Base-by-base conservation (phyloP, 2,888 invertebrate species). In the Tipula vernalis region DNA sequence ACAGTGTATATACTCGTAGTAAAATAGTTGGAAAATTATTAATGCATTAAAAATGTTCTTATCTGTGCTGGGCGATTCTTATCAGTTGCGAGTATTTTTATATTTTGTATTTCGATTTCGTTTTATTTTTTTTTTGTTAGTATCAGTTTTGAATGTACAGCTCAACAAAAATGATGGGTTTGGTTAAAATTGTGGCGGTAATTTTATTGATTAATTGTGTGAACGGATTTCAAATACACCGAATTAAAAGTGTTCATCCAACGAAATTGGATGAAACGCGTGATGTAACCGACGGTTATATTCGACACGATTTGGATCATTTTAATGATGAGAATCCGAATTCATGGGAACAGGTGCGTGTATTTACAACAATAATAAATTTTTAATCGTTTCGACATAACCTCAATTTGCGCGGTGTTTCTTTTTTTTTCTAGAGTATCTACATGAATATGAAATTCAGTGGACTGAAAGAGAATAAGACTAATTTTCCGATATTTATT, bases 401-500 rank as follows among this genome's bases (percentile, higher is more conserved):
- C 71, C 71, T 71, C 71, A 71, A 71, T 28, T 10, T 71, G 3
- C n/a, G n/a, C n/a, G n/a, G n/a, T n/a, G n/a, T n/a, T n/a, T n/a
- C n/a, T n/a, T n/a, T n/a, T n/a, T n/a, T 51, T 51, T 51, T 51
- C 15, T 71, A 71, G 71, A 71, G 71, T 28, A 71, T 18, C 71
- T 71, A 71, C 71, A 71, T 71, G 71, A 71, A 71, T 8, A 71
- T 71, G 71, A 28, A 12, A 28, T 71, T 12, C 28, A 71, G 71
- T 10, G 71, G 71, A 0, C 71, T 71, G 0, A 28, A 28, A 71
- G 71, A 71, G 28, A 71, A 71, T 3, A 71, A 71, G 10, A 71
- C 71, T 3, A 71, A 71, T 71, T 71, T 71, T 28, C 87, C 87
- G 41, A 86, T 87, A 39, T 87, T 83, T 42, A 87, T 87, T n/a